phyloP scores from a whole-genome alignment of 2,888 invertebrate genomes.

The Cataglyphis rosenhaueri region DNA sequence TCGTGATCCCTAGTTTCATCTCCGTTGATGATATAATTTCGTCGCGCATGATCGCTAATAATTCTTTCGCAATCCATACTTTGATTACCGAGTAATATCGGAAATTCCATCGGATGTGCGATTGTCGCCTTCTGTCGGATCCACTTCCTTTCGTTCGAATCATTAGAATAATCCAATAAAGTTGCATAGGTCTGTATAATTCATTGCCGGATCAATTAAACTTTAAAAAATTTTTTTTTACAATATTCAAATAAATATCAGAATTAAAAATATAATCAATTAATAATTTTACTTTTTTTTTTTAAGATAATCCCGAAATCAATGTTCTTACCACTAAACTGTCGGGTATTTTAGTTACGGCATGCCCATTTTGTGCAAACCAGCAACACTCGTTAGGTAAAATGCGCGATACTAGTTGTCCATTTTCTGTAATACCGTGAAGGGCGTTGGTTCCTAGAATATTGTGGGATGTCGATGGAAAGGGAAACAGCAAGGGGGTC shows the following conservation, averaged over 20 bases:
- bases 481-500: slow-evolving; percentile 76
- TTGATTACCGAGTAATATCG: slow-evolving; percentile 48
- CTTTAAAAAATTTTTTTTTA: background rate
- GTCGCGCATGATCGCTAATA: slow-evolving; percentile 32
- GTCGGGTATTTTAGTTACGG: slow-evolving; percentile 58
- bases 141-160: slow-evolving; percentile 73
- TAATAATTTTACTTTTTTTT: background rate
- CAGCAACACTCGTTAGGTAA: slow-evolving; percentile 78
- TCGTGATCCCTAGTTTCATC: slow-evolving; percentile 14
- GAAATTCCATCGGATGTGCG: slow-evolving; percentile 52
- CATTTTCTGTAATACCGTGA: slow-evolving; percentile 60
- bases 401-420: slow-evolving; percentile 73
- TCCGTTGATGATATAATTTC: slow-evolving; percentile 50
- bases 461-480: slow-evolving; percentile 70
- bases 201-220: background rate
- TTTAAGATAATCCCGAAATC: background rate
- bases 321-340: slow-evolving; percentile 62
- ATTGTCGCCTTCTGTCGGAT: slow-evolving; percentile 54
- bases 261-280: background rate
- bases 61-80: slow-evolving; percentile 40
- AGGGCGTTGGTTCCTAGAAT: slow-evolving; percentile 67
- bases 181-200: slow-evolving; percentile 75
- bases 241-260: background rate
- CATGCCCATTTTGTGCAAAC: slow-evolving; percentile 61
- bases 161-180: slow-evolving; percentile 76